Percentiles rank a stretch among this genome's conserved stretches.
Conservation (phyloP, 2,888 invertebrate genomes). For the Eristalis arbustorum region DNA sequence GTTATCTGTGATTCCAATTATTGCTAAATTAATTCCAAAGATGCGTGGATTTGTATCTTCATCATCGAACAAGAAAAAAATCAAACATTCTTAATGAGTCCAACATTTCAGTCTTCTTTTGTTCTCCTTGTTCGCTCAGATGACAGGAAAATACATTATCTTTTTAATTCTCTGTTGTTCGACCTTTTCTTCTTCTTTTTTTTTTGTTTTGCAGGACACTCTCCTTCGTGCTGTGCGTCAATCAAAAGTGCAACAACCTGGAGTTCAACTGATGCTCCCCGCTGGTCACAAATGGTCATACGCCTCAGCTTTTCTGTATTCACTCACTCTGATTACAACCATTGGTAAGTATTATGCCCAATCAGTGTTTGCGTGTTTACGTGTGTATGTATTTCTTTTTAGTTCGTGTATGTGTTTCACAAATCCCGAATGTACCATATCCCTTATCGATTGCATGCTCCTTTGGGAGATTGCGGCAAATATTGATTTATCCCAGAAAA, state of each 20-base stretch:
- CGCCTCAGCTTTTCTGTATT: slow-evolving; percentile 94
- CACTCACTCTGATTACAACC: slow-evolving; percentile 95
- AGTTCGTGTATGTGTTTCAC: slow-evolving; percentile 1
- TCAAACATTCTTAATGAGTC: background rate
- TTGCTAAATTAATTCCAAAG: background rate
- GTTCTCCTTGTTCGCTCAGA: background rate
- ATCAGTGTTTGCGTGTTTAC: background rate
- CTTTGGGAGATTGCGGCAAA: background rate
- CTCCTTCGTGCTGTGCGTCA: slow-evolving; percentile 80
- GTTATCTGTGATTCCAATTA: background rate
- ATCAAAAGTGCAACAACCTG: slow-evolving; percentile 80
- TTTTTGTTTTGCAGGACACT: slow-evolving; percentile 76
- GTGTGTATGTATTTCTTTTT: background rate
- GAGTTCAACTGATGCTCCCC: slow-evolving; percentile 78
- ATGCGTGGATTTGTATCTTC: background rate
- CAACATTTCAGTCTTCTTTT: background rate
- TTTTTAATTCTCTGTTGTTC: background rate
- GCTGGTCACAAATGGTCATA: slow-evolving; percentile 91
- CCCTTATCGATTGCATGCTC: background rate
- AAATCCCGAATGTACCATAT: background rate
- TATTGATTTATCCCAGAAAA: slow-evolving; percentile 33
- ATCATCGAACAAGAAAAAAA: background rate
- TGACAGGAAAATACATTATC: background rate
- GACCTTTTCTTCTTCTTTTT: background rate
- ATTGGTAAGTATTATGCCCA: slow-evolving; percentile 86